Percentiles rank a stretch among this genome's conserved stretches.
Evolutionary conservation across 2,888 invertebrate species (phyloP).

Genomic region (Parnassius glacialis): DNA sequence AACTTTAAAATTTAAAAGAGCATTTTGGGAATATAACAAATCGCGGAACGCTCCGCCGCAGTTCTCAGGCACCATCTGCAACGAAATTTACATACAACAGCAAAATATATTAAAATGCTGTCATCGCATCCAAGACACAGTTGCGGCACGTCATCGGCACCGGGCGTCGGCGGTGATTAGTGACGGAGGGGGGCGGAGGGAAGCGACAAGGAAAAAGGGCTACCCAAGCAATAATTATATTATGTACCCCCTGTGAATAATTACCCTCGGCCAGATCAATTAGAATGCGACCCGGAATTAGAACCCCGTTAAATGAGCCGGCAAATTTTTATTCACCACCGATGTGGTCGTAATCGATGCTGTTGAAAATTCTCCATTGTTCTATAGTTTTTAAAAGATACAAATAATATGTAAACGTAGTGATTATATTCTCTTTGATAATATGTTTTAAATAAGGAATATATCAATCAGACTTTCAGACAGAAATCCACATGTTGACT

Average conservation of each 20-base stretch:
- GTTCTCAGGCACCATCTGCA: constrained; percentile 53
- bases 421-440: no score
- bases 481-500: not conserved
- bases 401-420: no score
- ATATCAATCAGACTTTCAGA: no score
- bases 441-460: no score
- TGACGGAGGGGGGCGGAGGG: constrained; percentile 45
- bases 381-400: no score
- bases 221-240: constrained; percentile 75
- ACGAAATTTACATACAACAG: constrained; percentile 72
- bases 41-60: constrained; percentile 26
- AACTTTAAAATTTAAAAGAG: not conserved
- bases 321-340: constrained; percentile 61
- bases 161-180: constrained; percentile 73
- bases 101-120: constrained; percentile 79
- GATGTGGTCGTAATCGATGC: constrained; percentile 23
- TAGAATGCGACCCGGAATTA: constrained; percentile 70
- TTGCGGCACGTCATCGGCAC: constrained; percentile 74
- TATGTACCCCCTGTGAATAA: constrained; percentile 74
- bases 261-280: constrained; percentile 73
- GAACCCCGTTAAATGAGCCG: constrained; percentile 66
- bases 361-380: not conserved
- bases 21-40: constrained; percentile 7
- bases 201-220: constrained; percentile 77
- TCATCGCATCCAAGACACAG: constrained; percentile 72